Conservation (phyloP, 1,140 invertebrate species). For the Lucilia sericata region DNA sequence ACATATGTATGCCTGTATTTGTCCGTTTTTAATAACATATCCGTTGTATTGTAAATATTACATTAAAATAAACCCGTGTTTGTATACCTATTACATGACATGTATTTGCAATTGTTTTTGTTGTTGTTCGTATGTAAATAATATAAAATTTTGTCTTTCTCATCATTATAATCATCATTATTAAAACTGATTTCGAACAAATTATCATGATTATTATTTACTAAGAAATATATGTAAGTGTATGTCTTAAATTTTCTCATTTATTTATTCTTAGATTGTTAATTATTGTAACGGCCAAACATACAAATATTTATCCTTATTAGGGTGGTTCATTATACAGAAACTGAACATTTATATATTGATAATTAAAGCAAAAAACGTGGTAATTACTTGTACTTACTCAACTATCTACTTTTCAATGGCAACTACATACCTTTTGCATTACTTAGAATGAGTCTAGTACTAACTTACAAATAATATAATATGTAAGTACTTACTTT, state of each 20-base stretch:
- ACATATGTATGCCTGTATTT: not conserved
- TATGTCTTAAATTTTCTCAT: not conserved
- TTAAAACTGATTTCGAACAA: not conserved
- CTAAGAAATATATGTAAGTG: not conserved
- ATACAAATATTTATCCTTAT: too few species aligned
- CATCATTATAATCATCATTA: not conserved
- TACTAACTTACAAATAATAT: too few species aligned
- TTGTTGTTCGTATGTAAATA: not conserved
- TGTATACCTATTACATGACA: not conserved
- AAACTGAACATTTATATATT: too few species aligned
- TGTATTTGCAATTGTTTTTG: not conserved
- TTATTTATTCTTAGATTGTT: constrained; percentile 1
- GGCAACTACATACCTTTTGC: too few species aligned
- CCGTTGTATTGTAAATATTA: not conserved
- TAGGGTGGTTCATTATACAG: too few species aligned
- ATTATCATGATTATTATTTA: not conserved
- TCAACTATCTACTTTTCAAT: too few species aligned
- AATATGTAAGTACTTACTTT: too few species aligned
- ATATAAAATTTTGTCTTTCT: not conserved
- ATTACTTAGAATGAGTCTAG: too few species aligned
- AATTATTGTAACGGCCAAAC: not conserved
- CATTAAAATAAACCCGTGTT: constrained; percentile 1
- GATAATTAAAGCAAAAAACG: too few species aligned
- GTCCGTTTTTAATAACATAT: not conserved
- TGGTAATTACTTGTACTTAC: too few species aligned